Evolutionary conservation across 1,140 invertebrate species (phyloP), one percentile per base, ranked within the genome.

Genomic region (Drosophila tropicalis): DNA sequence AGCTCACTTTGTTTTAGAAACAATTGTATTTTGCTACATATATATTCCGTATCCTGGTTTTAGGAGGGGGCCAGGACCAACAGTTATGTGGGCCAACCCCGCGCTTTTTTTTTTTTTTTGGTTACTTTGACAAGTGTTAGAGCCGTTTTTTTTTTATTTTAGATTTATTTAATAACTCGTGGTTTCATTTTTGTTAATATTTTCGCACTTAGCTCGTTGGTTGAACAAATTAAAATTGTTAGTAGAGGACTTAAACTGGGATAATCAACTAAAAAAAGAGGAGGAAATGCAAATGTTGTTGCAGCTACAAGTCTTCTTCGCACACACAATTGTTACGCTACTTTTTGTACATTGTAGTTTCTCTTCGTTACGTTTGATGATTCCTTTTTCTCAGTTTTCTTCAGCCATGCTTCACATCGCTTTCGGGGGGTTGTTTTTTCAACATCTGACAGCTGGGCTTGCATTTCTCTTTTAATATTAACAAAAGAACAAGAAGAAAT

Each of bases 291-390:
- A 51, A 51, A 51, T 51, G 44, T 64, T 57, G 71, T 70, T 51
- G 44, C 83, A 87, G 83, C 83, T 87, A 87, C 83, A 87, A 87
- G 83, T 87, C 83, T 87, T 87, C 83, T 89, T 87, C 83, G 19
- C 44, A 51, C 83, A 80, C 83, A 89, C 83, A 87, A 87, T 72
- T 87, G 79, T 71, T 86, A 79, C 83, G 70, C 68, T 87, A 72
- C 66, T 82, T 87, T 70, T 80, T 76, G 66, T 69, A 67, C 62
- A 17, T n/a, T n/a, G n/a, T 61, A 62, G 47, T 47, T 44, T 34
- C 40, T 62, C 64, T 51, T 25, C 36, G 32, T 36, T 41, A 68
- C 51, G 60, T 67, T 17, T 25, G 3, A 29, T 13, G 22, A 3
- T 12, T 19, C 66, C 22, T 47, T 66, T 32, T n/a, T n/a, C n/a